Evolutionary conservation across 2,797 vertebrate species (phyloP), one percentile per base, ranked within the genome.

Genomic region (Squalus acanthias): DNA sequence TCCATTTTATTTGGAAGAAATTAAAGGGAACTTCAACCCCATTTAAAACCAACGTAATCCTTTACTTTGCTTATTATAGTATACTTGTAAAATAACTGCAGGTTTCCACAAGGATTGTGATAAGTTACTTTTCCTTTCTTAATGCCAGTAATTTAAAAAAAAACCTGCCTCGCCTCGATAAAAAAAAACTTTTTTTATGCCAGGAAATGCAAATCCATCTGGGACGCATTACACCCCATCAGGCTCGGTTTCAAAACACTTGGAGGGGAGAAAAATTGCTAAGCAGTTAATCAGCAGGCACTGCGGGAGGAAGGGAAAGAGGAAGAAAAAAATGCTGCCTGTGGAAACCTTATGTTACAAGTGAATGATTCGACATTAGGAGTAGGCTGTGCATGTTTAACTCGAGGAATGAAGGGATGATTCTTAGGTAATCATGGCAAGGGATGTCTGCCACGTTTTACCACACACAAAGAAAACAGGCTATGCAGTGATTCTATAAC

Each of bases 1-100:
- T 74, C 29, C 29, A 95, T 26, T 74, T 95, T 95, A 72, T 57
- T 74, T 74, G 29, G 50, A 74, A 70, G 26, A 72, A 57, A 91
- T 91, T 63, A 63, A 63, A 95, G 50, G 24, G 24, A 95, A 57
- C 26, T 95, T 95, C 46, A 95, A 95, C 50, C 50, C 67, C 69
- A 57, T 17, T 95, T 74, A 72, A 95, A 72, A 74, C 63, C 63
- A 69, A 93, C 22, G 22, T n/a, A 93, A 46, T 46, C 65, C 33
- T 93, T 93, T 22, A 93, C 17, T 93, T 65, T 93, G 88, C 13
- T 60, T 91, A 93, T 93, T 69, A 69, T 93, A 46, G 20, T 46
- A 93, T 46, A 7, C 65, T 46, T 69, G 9, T 46, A 85, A 93
- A 33, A 91, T 65, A 17, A 91, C 6, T 63, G 22, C 46, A 65